Evolutionary conservation across 2,888 invertebrate species (phyloP).

Genomic region (Melieria picta): DNA sequence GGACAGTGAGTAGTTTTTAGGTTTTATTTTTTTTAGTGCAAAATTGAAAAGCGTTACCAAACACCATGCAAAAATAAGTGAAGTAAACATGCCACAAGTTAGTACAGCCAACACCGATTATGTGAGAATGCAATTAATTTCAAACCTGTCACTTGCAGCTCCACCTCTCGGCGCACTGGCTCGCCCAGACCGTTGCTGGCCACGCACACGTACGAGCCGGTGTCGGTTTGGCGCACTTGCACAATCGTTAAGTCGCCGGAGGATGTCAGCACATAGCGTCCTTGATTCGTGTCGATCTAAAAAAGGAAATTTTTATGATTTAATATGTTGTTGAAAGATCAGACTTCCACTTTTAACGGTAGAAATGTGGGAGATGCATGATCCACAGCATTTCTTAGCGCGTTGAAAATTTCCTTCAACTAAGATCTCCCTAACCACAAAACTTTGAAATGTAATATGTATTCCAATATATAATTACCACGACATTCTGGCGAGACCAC

Average conservation of each 20-base stretch:
- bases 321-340: neutral
- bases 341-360: too few species aligned
- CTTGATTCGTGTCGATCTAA: conserved; percentile 79
- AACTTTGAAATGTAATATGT: neutral
- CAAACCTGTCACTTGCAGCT: conserved; percentile 80
- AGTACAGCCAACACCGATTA: conserved; percentile 49
- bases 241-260: conserved; percentile 86
- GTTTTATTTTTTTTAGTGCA: conserved; percentile 2
- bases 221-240: conserved; percentile 80
- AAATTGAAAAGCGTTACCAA: neutral
- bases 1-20: conserved; percentile 14
- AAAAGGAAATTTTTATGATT: conserved; percentile 29
- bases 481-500: conserved; percentile 79
- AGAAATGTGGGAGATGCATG: neutral
- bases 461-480: conserved; percentile 68
- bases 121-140: neutral
- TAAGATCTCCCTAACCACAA: neutral
- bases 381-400: neutral
- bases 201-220: conserved; percentile 85
- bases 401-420: neutral
- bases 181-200: conserved; percentile 82
- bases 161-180: conserved; percentile 75
- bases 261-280: conserved; percentile 75
- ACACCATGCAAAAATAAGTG: conserved; percentile 17
- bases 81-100: conserved; percentile 44